Base-by-base conservation (phyloP, 2,113 vertebrate genomes). In the Paracanthobrama guichenoti region DNA sequence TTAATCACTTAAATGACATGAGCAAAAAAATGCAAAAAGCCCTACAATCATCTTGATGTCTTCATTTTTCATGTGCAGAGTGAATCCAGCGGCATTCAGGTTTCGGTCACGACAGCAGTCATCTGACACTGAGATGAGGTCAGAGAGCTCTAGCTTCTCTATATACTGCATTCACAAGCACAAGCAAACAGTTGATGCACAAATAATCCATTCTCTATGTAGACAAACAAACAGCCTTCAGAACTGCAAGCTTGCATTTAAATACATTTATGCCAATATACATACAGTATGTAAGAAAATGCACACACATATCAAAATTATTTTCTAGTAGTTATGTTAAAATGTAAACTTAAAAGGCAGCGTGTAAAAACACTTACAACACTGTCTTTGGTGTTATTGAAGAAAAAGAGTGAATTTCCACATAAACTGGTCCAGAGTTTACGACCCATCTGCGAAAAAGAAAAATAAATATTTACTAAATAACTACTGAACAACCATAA, bases 401-500 rank as follows among this genome's bases (percentile, higher is more conserved):
- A 96, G 91, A 97, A 96, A 88, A 91, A 94, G 4, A 97, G 88
- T 0, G 85, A 73, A 72, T 93, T 92, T 20, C 95, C 96, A 89
- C 93, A 94, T 20, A 97, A 90, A 14, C 94, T 93, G 0, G 95
- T 90, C 96, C 96, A 97, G 75, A 94, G 91, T 67, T 90, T 95
- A 26, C 87, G 93, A 44, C 93, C 93, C 0, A 89, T 90, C 96
- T 97, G 13, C 28, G 20, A 26, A 8, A n/a, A 78, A 59, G 57
- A 6, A 66, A 26, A 46, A 39, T n/a, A 42, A 69, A 22, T 39
- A 35, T 12, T 69, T 22, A 69, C 9, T 12, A 18, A 18, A 60
- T 26, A 74, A 22, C 28, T 35, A 35, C 64, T 35, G 31, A 39
- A 67, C 18, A 8, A 22, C 6, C 18, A 22, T 8, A 35, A 20